Percentiles rank a stretch among this genome's conserved stretches.
These are phyloP conservation scores for Callipepla squamata DNA, from an alignment of 2,113 vertebrate species.

Conservation along the genomic window DNA sequence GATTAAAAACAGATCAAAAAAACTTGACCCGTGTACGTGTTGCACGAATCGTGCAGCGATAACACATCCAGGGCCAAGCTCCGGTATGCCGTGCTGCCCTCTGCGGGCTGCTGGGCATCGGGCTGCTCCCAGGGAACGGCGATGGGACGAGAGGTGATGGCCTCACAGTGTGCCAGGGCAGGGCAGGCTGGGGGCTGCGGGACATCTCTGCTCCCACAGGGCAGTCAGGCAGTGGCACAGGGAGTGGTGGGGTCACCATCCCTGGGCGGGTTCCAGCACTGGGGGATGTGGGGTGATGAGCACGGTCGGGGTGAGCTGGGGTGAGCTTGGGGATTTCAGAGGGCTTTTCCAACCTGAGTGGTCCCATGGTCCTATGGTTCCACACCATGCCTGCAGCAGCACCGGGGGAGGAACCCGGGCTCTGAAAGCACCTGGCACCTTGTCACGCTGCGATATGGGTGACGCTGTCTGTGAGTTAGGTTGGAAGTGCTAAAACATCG, in stretches of 20 bases:
- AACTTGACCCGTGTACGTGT: rapidly evolving
- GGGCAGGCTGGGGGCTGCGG: too few relatives aligned
- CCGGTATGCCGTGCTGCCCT: not conserved
- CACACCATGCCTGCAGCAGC: not conserved
- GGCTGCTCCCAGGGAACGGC: too few relatives aligned
- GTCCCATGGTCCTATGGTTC: too few relatives aligned
- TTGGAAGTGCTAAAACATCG: not conserved
- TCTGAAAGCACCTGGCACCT: not conserved
- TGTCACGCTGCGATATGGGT: rapidly evolving
- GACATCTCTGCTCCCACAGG: too few relatives aligned
- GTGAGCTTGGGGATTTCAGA: too few relatives aligned
- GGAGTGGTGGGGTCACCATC: not conserved
- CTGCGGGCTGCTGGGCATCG: not conserved
- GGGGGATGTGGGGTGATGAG: not conserved
- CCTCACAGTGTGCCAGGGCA: too few relatives aligned
- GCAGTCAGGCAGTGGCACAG: too few relatives aligned
- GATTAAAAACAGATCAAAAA: not conserved
- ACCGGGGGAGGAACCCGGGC: not conserved
- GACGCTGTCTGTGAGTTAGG: not conserved
- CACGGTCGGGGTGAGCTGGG: too few relatives aligned
- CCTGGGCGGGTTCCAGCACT: not conserved
- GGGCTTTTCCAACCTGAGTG: not conserved
- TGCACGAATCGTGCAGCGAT: too few relatives aligned
- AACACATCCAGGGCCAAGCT: not conserved
- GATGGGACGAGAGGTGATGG: too few relatives aligned